Base-by-base conservation (phyloP, 2,888 invertebrate species). In the Xestia rhomboidea region DNA sequence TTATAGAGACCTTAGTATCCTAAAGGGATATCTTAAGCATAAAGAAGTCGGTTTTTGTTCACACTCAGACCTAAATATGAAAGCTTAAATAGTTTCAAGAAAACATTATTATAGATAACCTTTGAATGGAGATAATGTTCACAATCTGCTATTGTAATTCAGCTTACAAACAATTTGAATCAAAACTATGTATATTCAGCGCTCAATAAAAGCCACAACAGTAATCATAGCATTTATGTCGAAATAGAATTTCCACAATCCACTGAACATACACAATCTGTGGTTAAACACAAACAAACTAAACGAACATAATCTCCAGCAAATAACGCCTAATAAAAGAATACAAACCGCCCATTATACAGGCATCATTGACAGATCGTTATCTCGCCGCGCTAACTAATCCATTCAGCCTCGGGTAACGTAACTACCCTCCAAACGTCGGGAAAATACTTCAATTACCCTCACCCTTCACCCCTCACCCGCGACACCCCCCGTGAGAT, bases 361-460 rank as follows among this genome's bases (percentile, higher is more conserved):
- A 86, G 88, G 89, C 89, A 90, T 89, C 91, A 90, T 88, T 93
- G 92, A 89, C 92, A 90, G 94, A 94, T 94, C 93, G 93, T 94
- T 95, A 95, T 94, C 94, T 89, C 82, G 86, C 84, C 89, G 91
- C 92, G 92, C 94, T 95, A 95, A 95, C 95, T 95, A 95, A 94
- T 95, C 95, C 91, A 96, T 95, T 95, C 95, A 95, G 85, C 83
- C 81, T 85, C 89, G 90, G 89, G 88, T 87, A 90, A 87, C 87
- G 80, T 90, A 91, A 91, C 94, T 92, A 94, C 95, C 94, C 95
- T 91, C 90, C 94, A 93, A 94, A 94, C 94, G 93, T 89, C 91
- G 93, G 93, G 94, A 94, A 93, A 95, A 95, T 95, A 95, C 95
- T 95, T 93, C 95, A 95, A 95, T 96, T 96, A 95, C 93, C 91